Percentiles rank a stretch among this genome's conserved stretches.
These are phyloP conservation scores for Subanguina moxae DNA, from an alignment of 1,140 invertebrate genomes.

Conservation along the genomic window DNA sequence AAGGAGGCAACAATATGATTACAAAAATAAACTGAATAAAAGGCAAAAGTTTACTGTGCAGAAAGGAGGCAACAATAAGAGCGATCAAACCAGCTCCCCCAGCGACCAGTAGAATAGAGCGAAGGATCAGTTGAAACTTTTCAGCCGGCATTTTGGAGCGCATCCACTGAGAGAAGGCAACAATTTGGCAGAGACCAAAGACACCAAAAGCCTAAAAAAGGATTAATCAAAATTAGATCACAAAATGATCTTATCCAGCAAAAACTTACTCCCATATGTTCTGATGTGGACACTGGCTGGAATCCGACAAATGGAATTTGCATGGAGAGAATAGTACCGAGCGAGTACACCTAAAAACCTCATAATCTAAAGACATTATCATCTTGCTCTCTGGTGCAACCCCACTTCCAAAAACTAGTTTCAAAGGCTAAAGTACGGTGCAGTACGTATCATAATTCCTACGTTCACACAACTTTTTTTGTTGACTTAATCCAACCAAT, in stretches of 20 bases:
- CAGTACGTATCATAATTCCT: too few species aligned
- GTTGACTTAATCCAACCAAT: too few species aligned
- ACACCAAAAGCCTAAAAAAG: slow-evolving; percentile 70
- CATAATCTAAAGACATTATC: slow-evolving; percentile 2
- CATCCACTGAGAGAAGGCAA: slow-evolving; percentile 80
- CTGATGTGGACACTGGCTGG: slow-evolving; percentile 91
- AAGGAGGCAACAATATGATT: too few species aligned
- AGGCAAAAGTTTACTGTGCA: slow-evolving; percentile 21
- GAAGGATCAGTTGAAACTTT: slow-evolving; percentile 78
- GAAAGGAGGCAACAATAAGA: slow-evolving; percentile 33
- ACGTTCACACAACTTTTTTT: too few species aligned
- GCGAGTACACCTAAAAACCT: slow-evolving; percentile 74
- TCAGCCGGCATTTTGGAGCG: slow-evolving; percentile 80
- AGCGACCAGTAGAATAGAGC: slow-evolving; percentile 39
- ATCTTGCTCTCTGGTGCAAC: too few species aligned
- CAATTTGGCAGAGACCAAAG: slow-evolving; percentile 85
- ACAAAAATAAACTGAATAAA: slow-evolving; percentile 5
- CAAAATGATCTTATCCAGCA: not conserved
- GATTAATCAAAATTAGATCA: slow-evolving; percentile 20
- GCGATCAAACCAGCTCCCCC: slow-evolving; percentile 19
- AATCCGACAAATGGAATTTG: slow-evolving; percentile 99
- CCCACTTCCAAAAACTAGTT: too few species aligned
- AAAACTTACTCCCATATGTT: slow-evolving; percentile 84
- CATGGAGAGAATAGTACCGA: slow-evolving; percentile 92
- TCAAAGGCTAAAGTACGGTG: too few species aligned